Conservation (phyloP, 2,797 vertebrate species). For the Chaunax sp. region DNA sequence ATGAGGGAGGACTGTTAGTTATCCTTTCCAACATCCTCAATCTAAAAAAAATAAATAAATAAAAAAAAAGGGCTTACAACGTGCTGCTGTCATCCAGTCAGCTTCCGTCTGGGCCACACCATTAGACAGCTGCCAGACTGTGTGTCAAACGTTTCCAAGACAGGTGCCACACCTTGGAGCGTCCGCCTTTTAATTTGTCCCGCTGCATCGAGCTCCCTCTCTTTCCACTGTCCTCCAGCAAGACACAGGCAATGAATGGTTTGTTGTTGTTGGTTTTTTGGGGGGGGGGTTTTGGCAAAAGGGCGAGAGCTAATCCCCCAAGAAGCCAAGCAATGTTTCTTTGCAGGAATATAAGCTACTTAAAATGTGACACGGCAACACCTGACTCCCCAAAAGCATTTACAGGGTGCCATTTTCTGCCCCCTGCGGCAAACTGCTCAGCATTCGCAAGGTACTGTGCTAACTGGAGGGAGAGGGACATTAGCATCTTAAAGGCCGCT, state of each 20-base stretch:
- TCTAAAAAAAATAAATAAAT: not conserved
- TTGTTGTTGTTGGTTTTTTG: slow-evolving; percentile 3
- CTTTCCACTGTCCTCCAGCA: slow-evolving; percentile 37
- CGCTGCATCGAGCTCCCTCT: slow-evolving; percentile 32
- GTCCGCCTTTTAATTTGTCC: slow-evolving; percentile 62
- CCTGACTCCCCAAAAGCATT: slow-evolving; percentile 55
- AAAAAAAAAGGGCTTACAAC: not conserved
- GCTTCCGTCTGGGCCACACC: slow-evolving; percentile 41
- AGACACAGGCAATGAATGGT: slow-evolving; percentile 6
- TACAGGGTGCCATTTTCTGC: slow-evolving; percentile 54
- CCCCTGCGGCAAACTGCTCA: slow-evolving; percentile 48
- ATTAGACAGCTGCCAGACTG: slow-evolving; percentile 57
- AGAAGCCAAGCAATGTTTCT: slow-evolving; percentile 7
- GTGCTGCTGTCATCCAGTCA: slow-evolving; percentile 46
- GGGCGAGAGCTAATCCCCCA: slow-evolving; percentile 11
- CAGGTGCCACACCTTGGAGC: slow-evolving; percentile 42
- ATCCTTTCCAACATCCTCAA: slow-evolving; percentile 23
- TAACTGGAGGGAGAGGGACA: slow-evolving; percentile 27
- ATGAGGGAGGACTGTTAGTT: slow-evolving; percentile 37
- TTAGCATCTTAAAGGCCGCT: slow-evolving; percentile 49
- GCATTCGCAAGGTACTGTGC: not conserved
- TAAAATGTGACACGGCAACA: slow-evolving; percentile 61
- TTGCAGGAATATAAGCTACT: slow-evolving; percentile 44
- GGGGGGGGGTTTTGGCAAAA: no score
- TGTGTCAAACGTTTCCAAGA: slow-evolving; percentile 55